Evolutionary conservation across 2,797 vertebrate genomes (phyloP).

Genomic region (Anisognathus igniventris): DNA sequence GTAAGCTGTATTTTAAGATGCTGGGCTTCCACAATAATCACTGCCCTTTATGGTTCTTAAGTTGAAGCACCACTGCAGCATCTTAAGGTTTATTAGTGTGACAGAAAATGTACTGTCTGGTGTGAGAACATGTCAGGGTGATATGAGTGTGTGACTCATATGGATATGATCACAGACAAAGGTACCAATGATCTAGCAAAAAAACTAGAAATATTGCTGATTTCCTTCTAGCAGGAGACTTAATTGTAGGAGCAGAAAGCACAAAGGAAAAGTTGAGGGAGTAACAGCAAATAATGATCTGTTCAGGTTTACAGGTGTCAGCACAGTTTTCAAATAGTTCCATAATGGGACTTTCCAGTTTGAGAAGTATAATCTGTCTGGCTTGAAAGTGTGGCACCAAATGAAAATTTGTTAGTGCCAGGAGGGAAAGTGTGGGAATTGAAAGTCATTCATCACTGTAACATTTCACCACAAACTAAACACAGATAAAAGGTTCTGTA

Average conservation of each 20-base stretch:
- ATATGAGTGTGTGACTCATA: too few species aligned
- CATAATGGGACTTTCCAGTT: conserved; percentile 10
- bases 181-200: not conserved
- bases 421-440: conserved; percentile 8
- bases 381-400: not conserved
- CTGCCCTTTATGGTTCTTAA: not conserved
- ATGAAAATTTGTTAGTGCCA: conserved; percentile 59
- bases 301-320: conserved; percentile 32
- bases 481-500: conserved; percentile 46
- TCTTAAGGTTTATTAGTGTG: not conserved
- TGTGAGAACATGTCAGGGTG: not conserved
- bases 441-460: conserved; percentile 61
- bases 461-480: not conserved
- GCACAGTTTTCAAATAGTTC: conserved; percentile 8
- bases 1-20: not conserved
- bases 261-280: not conserved
- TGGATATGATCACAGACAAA: not conserved
- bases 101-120: not conserved
- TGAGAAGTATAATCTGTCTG: not conserved
- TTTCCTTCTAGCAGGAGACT: not conserved
- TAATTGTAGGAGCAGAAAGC: not conserved
- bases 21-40: not conserved
- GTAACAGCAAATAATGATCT: conserved; percentile 20
- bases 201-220: not conserved
- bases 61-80: not conserved